Evolutionary conservation across 2,888 invertebrate species (phyloP), one percentile per base, ranked within the genome.

Genomic region (Apocheima hispidaria): DNA sequence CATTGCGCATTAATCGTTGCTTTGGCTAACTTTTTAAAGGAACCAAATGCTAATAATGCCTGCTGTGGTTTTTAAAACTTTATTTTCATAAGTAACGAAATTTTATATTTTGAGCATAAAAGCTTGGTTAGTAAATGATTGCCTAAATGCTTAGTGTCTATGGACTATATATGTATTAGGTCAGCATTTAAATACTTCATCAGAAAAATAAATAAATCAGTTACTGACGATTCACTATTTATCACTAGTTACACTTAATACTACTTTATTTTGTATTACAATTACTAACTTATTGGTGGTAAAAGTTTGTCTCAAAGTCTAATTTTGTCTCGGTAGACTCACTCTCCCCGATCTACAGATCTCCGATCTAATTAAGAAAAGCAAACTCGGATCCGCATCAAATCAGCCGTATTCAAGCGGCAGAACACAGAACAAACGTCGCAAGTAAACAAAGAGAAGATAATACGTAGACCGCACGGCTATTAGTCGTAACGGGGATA

Each of bases 401-500:
- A 72, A 75, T 73, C 71, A 76, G 68, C 60, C 69, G 70, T 71
- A 74, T 73, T 67, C 70, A 69, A 69, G 69, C 66, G 62, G 54
- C 59, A 60, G 60, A 61, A 65, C 50, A 48, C 61, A 56, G 65
- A 66, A 64, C 67, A 73, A 77, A 71, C 71, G 70, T 73, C 69
- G 67, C 69, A 59, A 59, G 71, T 69, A 79, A 77, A 79, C 75
- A 75, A 71, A 74, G 71, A 68, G 68, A 72, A 75, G 78, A 70
- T 73, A 75, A 75, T 74, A 73, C 69, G 68, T 56, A 79, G 74
- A 79, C 86, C 86, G 71, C 86, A 82, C 73, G 74, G 71, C 85
- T 88, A 90, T 90, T 90, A 91, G 86, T 82, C 79, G 80, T 76
- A 78, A 86, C 79, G 77, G 79, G 76, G 78, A 85, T 82, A 62